Evolutionary conservation across 2,888 invertebrate species (phyloP), one percentile per base, ranked within the genome.

Genomic region (Agrypnus murinus): DNA sequence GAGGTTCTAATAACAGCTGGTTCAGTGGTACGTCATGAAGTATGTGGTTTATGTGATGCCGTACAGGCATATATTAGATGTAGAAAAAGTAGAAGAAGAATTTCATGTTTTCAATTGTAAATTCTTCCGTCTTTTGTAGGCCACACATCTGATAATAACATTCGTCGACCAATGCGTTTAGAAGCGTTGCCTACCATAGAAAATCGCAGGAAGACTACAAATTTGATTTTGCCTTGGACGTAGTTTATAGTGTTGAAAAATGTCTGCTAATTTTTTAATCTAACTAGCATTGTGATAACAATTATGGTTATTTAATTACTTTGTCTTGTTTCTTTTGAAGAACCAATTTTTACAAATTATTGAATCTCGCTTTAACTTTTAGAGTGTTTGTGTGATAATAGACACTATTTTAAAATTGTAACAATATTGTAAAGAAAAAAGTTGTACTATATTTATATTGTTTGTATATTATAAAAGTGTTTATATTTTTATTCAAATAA

Each of bases 161-260:
- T 72, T 31, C 78, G 82, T 32, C 81, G 81, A 72, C 85, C 85
- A 1, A 75, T 84, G 65, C 78, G 82, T 40, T 76, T 86, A 19
- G 84, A 84, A 76, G 85, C 86, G 9, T 75, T 86, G 78, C 86
- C 86, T 60, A 83, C 80, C 64, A 84, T 85, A 40, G 81, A 81
- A 15, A 81, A 78, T 46, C 73, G 75, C 19, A 78, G 79, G 69
- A 71, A 71, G 59, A 64, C 57, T 40, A 57, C 71, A 17, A 63
- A 57, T 40, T 36, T 67, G 8, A 58, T 71, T 17, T 40, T 67
- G 38, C 71, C 63, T 40, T 71, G 71, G 71, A 67, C 66, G 55
- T 71, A 71, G 57, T 36, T 43, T 12, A 14, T 43, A 25, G 25
- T 25, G 25, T 25, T 25, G n/a, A n/a, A n/a, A 25, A 25, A 25